Percentiles rank a stretch among this genome's conserved stretches.
Evolutionary conservation across 2,888 invertebrate species (phyloP).

Genomic region (Dilophus febrilis): DNA sequence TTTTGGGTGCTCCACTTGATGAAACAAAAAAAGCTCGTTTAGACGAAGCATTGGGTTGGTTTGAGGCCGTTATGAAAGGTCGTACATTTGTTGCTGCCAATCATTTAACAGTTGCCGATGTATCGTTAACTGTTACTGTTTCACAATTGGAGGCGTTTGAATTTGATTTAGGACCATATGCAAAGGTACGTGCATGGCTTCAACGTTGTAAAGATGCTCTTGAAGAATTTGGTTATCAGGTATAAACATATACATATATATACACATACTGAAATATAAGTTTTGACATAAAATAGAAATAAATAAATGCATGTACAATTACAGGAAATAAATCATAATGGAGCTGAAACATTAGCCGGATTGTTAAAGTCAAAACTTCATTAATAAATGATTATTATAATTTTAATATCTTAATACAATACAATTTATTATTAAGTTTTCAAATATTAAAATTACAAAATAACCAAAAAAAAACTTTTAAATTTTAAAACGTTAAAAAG

Average conservation of each 20-base stretch:
- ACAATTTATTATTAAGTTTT: no score
- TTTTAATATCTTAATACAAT: no score
- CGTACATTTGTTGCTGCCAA: constrained; percentile 41
- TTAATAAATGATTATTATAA: no score
- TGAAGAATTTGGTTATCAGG: constrained; percentile 49
- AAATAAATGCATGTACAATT: no score
- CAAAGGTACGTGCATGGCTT: constrained; percentile 42
- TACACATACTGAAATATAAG: no score
- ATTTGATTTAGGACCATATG: constrained; percentile 35
- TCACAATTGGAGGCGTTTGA: constrained; percentile 31
- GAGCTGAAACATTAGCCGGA: no score
- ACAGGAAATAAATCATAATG: no score
- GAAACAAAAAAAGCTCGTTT: constrained; percentile 33
- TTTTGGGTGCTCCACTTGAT: constrained; percentile 30
- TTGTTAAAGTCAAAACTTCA: no score
- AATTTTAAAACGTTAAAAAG: no score
- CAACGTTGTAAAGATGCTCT: constrained; percentile 44
- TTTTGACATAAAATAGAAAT: no score
- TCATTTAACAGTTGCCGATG: constrained; percentile 28
- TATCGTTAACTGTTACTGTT: constrained; percentile 25
- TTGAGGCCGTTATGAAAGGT: constrained; percentile 37
- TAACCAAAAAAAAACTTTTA: no score
- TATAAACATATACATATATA: constrained; percentile 5
- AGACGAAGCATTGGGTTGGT: constrained; percentile 36
- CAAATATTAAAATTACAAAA: no score